Evolutionary conservation across 2,888 invertebrate species (phyloP).

Genomic region (Andrena bicolor): DNA sequence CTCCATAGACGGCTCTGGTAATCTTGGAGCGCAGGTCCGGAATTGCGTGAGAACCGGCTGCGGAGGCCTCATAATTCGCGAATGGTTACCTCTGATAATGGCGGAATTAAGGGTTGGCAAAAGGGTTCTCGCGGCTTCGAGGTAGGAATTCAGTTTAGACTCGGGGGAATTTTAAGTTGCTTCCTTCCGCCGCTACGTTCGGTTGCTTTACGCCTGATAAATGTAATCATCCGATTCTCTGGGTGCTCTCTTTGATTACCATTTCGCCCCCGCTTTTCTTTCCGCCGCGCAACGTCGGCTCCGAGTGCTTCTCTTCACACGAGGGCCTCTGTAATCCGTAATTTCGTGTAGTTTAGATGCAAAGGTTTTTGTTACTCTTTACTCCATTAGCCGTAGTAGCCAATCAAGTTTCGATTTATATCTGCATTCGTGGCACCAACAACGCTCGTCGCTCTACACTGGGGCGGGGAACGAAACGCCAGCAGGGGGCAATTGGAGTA

Average conservation of each 20-base stretch:
- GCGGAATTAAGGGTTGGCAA: slow-evolving; percentile 31
- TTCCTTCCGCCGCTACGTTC: neutral
- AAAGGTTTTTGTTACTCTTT: no score
- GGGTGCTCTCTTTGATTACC: neutral
- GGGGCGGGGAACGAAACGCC: no score
- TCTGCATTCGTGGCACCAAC: no score
- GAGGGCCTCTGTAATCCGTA: no score
- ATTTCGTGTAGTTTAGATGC: no score
- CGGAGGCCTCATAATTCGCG: slow-evolving; percentile 41
- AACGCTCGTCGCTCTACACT: no score
- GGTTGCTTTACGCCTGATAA: slow-evolving; percentile 17
- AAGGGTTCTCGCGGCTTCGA: neutral
- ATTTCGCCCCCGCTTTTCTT: no score
- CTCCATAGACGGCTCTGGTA: slow-evolving; percentile 35
- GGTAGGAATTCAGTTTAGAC: slow-evolving; percentile 15
- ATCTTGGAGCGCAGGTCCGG: slow-evolving; percentile 39
- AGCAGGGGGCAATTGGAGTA: neutral
- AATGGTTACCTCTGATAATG: slow-evolving; percentile 54
- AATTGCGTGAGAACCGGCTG: slow-evolving; percentile 43
- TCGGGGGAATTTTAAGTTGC: slow-evolving; percentile 25
- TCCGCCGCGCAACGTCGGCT: no score
- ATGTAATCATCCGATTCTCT: neutral
- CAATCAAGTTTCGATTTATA: no score
- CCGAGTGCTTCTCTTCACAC: no score
- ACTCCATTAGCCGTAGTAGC: no score